phyloP scores from a whole-genome alignment of 2,888 invertebrate genomes.

The Pandemis cinnamomeana region DNA sequence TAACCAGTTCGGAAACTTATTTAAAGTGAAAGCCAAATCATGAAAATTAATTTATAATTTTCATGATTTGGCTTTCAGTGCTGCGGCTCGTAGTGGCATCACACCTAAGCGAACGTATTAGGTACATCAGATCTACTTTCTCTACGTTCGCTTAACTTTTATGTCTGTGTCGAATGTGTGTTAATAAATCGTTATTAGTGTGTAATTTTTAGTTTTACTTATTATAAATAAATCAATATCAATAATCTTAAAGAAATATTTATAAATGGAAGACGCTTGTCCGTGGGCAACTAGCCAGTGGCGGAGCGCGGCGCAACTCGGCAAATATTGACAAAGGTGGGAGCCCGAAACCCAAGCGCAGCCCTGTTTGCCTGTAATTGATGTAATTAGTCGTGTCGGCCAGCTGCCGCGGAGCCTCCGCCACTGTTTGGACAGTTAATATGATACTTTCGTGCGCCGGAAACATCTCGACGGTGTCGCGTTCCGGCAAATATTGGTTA shows the following conservation, averaged over 20 bases:
- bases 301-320: slow-evolving; percentile 53
- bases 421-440: slow-evolving; percentile 77
- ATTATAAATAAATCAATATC: neutral
- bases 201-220: neutral
- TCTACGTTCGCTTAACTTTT: too few species aligned
- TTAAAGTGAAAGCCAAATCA: too few species aligned
- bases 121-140: too few species aligned
- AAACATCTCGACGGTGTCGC: slow-evolving; percentile 79
- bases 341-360: slow-evolving; percentile 76
- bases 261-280: slow-evolving; percentile 15
- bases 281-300: slow-evolving; percentile 40
- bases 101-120: too few species aligned
- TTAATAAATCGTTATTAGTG: too few species aligned
- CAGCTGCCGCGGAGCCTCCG: slow-evolving; percentile 76
- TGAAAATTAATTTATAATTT: too few species aligned
- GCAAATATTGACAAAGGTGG: slow-evolving; percentile 84
- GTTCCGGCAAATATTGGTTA: slow-evolving; percentile 79
- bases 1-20: neutral
- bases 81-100: too few species aligned
- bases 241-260: neutral
- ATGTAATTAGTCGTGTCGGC: slow-evolving; percentile 84
- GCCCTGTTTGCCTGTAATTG: slow-evolving; percentile 81
- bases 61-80: neutral
- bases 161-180: too few species aligned
- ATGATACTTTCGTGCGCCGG: slow-evolving; percentile 81